Evolutionary conservation across 2,888 invertebrate genomes (phyloP).

Genomic region (Eutolmus rufibarbis): DNA sequence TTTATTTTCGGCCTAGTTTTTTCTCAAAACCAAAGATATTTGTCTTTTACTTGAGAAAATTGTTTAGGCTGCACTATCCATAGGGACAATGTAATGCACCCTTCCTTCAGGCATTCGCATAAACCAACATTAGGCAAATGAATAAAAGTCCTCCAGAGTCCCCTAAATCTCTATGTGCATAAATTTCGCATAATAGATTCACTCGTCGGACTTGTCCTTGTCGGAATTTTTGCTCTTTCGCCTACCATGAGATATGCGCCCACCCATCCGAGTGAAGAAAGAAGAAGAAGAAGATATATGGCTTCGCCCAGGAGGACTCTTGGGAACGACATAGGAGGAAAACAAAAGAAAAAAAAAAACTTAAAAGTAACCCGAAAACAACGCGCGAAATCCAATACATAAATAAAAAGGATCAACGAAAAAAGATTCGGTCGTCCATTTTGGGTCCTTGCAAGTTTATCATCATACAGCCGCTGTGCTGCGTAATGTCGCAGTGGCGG

Average conservation of each 20-base stretch:
- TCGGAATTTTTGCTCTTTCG: conserved; percentile 1
- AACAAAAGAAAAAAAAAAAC: neutral
- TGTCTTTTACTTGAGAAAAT: neutral
- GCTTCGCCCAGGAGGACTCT: neutral
- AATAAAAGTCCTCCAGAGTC: neutral
- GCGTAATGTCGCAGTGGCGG: conserved; percentile 20
- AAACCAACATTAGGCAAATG: neutral
- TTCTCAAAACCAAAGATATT: neutral
- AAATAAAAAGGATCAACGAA: conserved; percentile 30
- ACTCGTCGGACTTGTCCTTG: neutral
- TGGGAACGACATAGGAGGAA: neutral
- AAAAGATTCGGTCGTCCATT: conserved; percentile 29
- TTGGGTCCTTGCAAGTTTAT: conserved; percentile 28
- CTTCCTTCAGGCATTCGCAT: neutral
- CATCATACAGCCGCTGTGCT: conserved; percentile 16
- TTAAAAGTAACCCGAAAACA: neutral
- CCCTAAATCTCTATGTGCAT: neutral
- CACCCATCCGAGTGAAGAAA: neutral
- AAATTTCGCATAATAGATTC: neutral
- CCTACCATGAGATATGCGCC: neutral
- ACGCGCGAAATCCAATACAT: conserved; percentile 25
- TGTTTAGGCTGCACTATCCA: neutral
- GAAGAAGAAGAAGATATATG: conserved; percentile 21
- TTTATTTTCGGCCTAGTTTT: too few species aligned
- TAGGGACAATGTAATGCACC: neutral